These are phyloP conservation scores for Acleris emargana DNA, from an alignment of 2,888 invertebrate species.

Conservation along the genomic window DNA sequence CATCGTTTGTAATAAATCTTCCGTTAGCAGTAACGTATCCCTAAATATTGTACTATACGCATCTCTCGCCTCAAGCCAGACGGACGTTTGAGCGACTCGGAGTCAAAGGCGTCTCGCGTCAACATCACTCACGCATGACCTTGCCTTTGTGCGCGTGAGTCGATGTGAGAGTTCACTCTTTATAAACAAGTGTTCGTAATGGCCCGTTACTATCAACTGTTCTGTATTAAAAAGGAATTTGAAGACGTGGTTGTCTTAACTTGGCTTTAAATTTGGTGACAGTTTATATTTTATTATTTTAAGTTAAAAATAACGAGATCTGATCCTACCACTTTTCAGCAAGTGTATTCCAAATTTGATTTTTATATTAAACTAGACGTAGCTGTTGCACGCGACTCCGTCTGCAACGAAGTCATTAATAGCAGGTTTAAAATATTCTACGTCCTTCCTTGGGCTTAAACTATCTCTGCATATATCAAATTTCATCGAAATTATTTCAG, in stretches of 20 bases:
- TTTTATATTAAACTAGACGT: too few species aligned
- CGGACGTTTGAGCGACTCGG: constrained; percentile 68
- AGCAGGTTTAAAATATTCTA: too few species aligned
- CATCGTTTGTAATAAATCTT: neutral
- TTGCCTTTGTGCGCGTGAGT: constrained; percentile 59
- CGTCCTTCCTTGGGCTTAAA: too few species aligned
- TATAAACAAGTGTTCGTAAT: constrained; percentile 41
- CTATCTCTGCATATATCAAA: too few species aligned
- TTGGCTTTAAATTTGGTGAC: too few species aligned
- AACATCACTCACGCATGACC: constrained; percentile 78
- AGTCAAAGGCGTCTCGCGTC: constrained; percentile 79
- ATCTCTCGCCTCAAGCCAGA: constrained; percentile 53
- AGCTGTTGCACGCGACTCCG: too few species aligned
- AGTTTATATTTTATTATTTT: too few species aligned
- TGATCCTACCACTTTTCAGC: too few species aligned
- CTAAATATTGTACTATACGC: constrained; percentile 56
- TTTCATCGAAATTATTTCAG: too few species aligned
- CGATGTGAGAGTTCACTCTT: constrained; percentile 45
- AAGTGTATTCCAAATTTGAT: too few species aligned
- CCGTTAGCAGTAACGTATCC: constrained; percentile 2
- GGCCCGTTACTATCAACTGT: constrained; percentile 19
- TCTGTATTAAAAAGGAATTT: constrained; percentile 8
- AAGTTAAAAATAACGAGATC: too few species aligned
- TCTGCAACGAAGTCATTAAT: too few species aligned
- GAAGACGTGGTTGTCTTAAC: neutral